Percentiles rank a stretch among this genome's conserved stretches.
These are phyloP conservation scores for Heteromormyrus szaboi DNA, from an alignment of 2,797 vertebrate species.

Conservation along the genomic window DNA sequence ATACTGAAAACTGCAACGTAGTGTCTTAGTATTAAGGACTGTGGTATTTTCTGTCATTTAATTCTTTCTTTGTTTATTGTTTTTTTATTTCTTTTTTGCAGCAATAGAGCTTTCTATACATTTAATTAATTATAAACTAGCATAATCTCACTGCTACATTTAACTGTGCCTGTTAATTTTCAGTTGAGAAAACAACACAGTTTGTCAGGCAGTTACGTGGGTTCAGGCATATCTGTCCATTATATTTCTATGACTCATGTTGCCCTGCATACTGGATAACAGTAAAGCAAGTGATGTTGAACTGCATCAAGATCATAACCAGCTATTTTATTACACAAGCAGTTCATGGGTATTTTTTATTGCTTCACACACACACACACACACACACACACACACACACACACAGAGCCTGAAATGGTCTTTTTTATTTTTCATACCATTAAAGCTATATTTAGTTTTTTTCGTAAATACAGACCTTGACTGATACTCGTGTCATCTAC, in stretches of 20 bases:
- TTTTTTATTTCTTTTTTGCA: background rate
- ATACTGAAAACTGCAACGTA: background rate
- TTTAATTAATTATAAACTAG: background rate
- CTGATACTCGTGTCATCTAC: background rate
- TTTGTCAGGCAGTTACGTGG: background rate
- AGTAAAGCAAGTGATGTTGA: background rate
- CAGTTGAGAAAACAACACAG: background rate
- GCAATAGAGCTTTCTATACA: background rate
- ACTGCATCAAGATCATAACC: background rate
- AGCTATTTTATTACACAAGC: background rate
- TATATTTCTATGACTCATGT: background rate
- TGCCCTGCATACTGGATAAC: background rate
- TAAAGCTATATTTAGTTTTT: background rate
- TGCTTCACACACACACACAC: background rate
- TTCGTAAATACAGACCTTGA: background rate
- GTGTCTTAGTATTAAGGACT: background rate
- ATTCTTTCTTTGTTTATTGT: background rate
- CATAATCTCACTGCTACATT: background rate
- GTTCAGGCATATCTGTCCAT: background rate
- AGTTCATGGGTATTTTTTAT: background rate
- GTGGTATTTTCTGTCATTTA: background rate
- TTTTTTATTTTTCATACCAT: background rate
- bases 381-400: background rate
- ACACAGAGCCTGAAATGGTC: background rate
- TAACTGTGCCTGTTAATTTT: background rate